Conservation (phyloP, 2,113 vertebrate genomes). For the Syngnathoides biaculeatus region DNA sequence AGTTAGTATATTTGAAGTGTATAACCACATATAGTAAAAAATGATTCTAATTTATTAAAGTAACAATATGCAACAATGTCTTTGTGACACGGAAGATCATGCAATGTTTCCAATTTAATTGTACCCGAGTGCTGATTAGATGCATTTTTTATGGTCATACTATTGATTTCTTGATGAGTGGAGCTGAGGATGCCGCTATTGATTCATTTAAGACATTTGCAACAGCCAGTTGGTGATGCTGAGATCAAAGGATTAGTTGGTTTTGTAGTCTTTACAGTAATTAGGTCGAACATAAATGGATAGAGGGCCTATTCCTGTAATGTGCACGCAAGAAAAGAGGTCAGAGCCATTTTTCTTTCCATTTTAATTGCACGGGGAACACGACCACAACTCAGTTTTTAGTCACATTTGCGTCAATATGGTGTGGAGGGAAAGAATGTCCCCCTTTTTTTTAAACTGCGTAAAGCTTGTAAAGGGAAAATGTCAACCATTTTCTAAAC, state of each 20-base stretch:
- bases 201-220: background rate
- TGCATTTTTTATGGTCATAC: background rate
- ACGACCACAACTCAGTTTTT: background rate
- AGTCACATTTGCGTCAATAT: background rate
- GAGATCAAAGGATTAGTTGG: slow-evolving; percentile 61
- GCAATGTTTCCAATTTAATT: background rate
- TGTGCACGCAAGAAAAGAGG: slow-evolving; percentile 25
- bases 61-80: too few species aligned
- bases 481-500: background rate
- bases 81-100: background rate
- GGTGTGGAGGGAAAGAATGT: background rate
- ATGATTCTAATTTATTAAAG: background rate
- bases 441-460: background rate
- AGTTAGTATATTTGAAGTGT: background rate
- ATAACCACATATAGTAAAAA: background rate
- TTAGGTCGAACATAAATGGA: slow-evolving; percentile 55
- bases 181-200: background rate
- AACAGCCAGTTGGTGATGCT: slow-evolving; percentile 35
- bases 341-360: slow-evolving; percentile 14
- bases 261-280: slow-evolving; percentile 35
- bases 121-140: background rate
- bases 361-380: background rate
- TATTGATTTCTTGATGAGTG: background rate
- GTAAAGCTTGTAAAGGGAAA: background rate
- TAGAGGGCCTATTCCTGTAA: slow-evolving; percentile 50